Conservation (phyloP, 2,113 vertebrate genomes). For the Dipodomys merriami region DNA sequence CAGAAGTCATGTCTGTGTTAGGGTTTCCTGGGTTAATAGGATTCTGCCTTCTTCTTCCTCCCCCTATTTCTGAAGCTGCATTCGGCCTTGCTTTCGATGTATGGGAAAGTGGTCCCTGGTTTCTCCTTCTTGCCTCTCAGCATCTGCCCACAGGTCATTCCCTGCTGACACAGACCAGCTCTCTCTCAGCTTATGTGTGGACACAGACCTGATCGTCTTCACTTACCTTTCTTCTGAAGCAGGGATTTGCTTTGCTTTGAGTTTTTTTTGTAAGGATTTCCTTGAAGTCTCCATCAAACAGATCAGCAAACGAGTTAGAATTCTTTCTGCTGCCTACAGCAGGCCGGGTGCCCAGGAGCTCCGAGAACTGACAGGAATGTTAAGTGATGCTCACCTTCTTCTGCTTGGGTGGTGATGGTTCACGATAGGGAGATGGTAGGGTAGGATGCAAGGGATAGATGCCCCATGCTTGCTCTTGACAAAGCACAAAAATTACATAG, state of each 20-base stretch:
- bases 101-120: not conserved
- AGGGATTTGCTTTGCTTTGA: conserved; percentile 53
- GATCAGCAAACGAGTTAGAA: conserved; percentile 5
- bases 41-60: not conserved
- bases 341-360: not conserved
- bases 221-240: not conserved
- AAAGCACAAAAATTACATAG: not conserved
- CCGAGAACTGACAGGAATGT: not conserved
- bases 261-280: not conserved
- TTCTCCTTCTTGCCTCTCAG: not conserved
- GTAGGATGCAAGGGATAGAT: not conserved
- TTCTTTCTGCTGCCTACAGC: not conserved
- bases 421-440: not conserved
- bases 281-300: not conserved
- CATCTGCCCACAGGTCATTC: not conserved
- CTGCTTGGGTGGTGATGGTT: not conserved
- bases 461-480: not conserved
- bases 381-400: not conserved
- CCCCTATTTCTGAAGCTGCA: not conserved
- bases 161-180: not conserved
- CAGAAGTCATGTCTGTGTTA: not conserved
- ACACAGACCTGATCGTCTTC: not conserved
- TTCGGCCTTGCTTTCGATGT: not conserved
- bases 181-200: not conserved
- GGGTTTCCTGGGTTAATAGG: not conserved